Base-by-base conservation (phyloP, 2,888 invertebrate genomes). In the Leptarthrus brevirostris region DNA sequence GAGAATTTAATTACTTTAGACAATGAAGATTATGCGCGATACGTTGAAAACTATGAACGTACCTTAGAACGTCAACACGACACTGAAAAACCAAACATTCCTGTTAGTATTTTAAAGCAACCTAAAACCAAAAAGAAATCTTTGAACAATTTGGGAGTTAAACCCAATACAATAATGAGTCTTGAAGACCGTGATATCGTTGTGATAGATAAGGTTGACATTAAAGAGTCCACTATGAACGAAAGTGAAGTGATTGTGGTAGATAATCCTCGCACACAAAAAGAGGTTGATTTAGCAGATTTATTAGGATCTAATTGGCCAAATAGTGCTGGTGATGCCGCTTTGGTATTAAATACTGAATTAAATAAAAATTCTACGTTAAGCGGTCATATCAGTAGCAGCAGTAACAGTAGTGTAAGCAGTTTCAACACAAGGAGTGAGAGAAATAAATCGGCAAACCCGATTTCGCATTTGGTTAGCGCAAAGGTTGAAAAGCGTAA, bases 391-490 rank as follows among this genome's bases (percentile, higher is more conserved):
- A 73, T 78, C 52, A 78, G 74, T 52, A 76, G 78, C 54, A 79
- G 78, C 71, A 78, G 77, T 22, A 79, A 78, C 34, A 78, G 77
- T 61, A 78, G 76, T 70, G 77, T 76, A 69, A 78, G 78, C 34
- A 80, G 77, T 74, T 75, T 77, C 74, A 77, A 78, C 74, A 76
- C 76, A 47, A 78, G 79, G 76, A 78, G 73, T 49, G 87, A 86
- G 76, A 85, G 90, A 78, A 86, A 87, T 78, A 90, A 89, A 81
- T 90, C 90, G 80, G 83, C 86, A 3, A 90, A 90, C 82, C 84
- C 88, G 44, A 81, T 90, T 74, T 86, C 87, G 74, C 90, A 90
- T 79, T 81, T 90, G 73, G 84, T 86, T 34, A 74, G 73, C 8
- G 74, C 77, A 30, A 78, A 78, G 56, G 73, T 58, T 72, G 78